A percentile compares a stretch with the other conserved stretches of the same genome.
Evolutionary conservation across 1,140 invertebrate species (phyloP).

Genomic region (Drosophila kepulauana): DNA sequence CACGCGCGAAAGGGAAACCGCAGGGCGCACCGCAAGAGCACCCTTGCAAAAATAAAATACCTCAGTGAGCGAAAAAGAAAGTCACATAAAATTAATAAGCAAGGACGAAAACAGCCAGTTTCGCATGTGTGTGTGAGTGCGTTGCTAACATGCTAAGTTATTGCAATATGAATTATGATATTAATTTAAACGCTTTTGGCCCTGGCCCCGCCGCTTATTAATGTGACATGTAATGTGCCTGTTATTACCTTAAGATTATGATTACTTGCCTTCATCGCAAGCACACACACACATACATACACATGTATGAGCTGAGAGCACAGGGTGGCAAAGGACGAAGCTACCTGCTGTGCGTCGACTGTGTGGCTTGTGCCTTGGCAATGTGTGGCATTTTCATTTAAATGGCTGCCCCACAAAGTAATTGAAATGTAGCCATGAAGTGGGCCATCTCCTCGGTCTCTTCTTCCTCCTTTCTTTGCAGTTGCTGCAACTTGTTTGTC

Average conservation of each 20-base stretch:
- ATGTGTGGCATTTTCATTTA: slow-evolving; percentile 83
- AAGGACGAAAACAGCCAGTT: slow-evolving; percentile 29
- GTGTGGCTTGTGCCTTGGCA: slow-evolving; percentile 67
- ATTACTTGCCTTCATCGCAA: slow-evolving; percentile 61
- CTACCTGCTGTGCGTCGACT: slow-evolving; percentile 35
- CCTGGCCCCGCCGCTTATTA: slow-evolving; percentile 65
- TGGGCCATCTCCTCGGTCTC: slow-evolving; percentile 29
- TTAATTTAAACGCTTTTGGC: slow-evolving; percentile 67
- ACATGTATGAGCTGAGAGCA: slow-evolving; percentile 32
- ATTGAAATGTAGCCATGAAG: slow-evolving; percentile 74
- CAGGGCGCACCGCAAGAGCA: slow-evolving; percentile 24
- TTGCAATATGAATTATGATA: slow-evolving; percentile 82
- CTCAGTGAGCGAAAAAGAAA: slow-evolving; percentile 40
- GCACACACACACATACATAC: slow-evolving; percentile 23
- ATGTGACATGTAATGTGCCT: slow-evolving; percentile 82
- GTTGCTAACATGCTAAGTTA: slow-evolving; percentile 75
- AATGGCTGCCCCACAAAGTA: slow-evolving; percentile 78
- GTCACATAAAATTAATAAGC: slow-evolving; percentile 82
- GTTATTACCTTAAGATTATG: slow-evolving; percentile 83
- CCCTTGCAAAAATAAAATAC: slow-evolving; percentile 40
- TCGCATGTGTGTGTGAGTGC: slow-evolving; percentile 23
- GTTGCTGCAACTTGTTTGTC: slow-evolving; percentile 70
- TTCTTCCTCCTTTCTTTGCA: neutral
- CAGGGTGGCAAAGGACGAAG: neutral
- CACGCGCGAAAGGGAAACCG: slow-evolving; percentile 30